Evolutionary conservation across 1,140 invertebrate genomes (phyloP), one percentile per base, ranked within the genome.

Genomic region (Drosophila takahashii): DNA sequence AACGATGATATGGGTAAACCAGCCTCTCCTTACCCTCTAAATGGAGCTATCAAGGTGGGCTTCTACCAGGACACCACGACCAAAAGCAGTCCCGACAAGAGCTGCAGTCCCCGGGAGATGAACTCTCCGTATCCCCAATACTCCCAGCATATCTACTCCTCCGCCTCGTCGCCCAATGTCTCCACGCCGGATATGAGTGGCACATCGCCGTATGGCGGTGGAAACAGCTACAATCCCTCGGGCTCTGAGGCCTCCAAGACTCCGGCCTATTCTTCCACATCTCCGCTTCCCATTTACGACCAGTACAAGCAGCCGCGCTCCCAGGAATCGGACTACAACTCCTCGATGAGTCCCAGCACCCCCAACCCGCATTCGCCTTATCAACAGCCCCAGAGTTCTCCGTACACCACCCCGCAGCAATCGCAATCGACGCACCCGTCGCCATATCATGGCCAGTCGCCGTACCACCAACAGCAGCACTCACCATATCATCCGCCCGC

Each of bases 41-140:
- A 95, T 90, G 95, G 95, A 2, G 94, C 95, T 16, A 95, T 96
- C 3, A 94, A 95, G 65, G 95, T 96, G 37, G 95, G 95, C 3
- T 96, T 96, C 83, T 96, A 96, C 90, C 95, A 96, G 92, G 96
- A 96, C 71, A 96, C 95, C 1, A 95, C 95, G 22, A 94, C 95
- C 1, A 95, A 95, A 92, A 95, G 94, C 73, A 95, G 95, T 74
- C 95, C 95, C 2, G 95, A 96, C 58, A 96, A 95, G 85, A 95
- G 95, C 75, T 95, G 94, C 80, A 95, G 95, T 83, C 95, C 95
- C 7, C 92, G 94, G 4, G 94, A 95, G 71, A 94, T 93, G 69
- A 94, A 94, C 2, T 93, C 92, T n/a, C 94, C 94, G 13, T 95
- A 95, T 92, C 93, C 94, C 4, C 93, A 94, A 44, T 95, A 94